Base-by-base conservation (phyloP, 2,797 vertebrate species). In the Gastrophryne carolinensis region DNA sequence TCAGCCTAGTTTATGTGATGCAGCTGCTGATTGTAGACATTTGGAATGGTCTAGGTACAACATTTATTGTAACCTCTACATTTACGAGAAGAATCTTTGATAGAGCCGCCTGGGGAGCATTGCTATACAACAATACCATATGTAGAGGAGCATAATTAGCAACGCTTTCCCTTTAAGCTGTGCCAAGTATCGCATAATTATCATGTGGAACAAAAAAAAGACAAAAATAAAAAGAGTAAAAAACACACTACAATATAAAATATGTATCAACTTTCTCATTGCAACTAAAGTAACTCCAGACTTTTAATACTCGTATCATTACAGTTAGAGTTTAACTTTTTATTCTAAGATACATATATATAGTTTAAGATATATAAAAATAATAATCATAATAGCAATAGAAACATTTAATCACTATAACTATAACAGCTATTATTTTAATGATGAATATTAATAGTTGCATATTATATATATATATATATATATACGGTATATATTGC, bases 171-270 rank as follows among this genome's bases (percentile, higher is more conserved):
- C 8, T 35, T 26, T 53, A 53, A 67, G 19, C 23, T 54, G 49
- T 37, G 49, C 64, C 64, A 67, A 66, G 64, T n/a, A 52, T 52
- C 7, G 50, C 19, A 66, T 35, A 53, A 67, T 54, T 37, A 37
- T 9, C 49, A 5, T 53, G 29, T 15, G 17, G 26, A 53, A 67
- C 3, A 4, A 6, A 32, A n/a, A n/a, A 44, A 44, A 44, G 17
- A 1, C 13, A 2, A 44, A 41, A 44, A 44, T 44, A 44, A n/a
- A 44, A 44, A 17, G 13, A 17, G 39, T 5, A 44, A 44, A 44
- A 44, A 44, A 44, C 13, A n/a, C 17, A 6, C 39, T 17, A n/a
- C 39, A 13, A 6, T n/a, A 44, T 6, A 44, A 44, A 44, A 15
- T 17, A 17, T 44, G 17, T 44, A 44, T 44, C 17, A 17, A n/a